Evolutionary conservation across 2,797 vertebrate genomes (phyloP).

Genomic region (Tadarida brasiliensis): DNA sequence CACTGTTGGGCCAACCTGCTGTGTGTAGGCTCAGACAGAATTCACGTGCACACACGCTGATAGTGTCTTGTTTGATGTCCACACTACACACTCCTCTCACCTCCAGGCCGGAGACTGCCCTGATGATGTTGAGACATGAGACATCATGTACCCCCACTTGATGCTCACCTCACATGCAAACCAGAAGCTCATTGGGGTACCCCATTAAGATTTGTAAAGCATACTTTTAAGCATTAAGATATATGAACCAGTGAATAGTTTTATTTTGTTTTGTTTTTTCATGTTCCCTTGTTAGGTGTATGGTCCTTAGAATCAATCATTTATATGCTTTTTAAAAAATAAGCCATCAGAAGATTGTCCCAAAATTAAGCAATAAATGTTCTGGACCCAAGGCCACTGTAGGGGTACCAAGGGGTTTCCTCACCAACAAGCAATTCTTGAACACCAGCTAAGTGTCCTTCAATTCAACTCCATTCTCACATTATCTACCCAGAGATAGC

Average conservation of each 20-base stretch:
- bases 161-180: not conserved
- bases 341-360: not conserved
- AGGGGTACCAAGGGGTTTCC: not conserved
- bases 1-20: not conserved
- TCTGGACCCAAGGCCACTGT: not conserved
- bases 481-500: too few relatives aligned
- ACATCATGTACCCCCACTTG: rapidly evolving
- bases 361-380: not conserved
- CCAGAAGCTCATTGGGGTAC: not conserved
- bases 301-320: not conserved
- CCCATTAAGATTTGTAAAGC: not conserved
- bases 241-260: not conserved
- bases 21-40: not conserved
- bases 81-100: rapidly evolving
- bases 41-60: not conserved
- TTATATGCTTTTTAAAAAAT: not conserved
- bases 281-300: not conserved
- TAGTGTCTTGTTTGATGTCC: not conserved
- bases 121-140: not conserved
- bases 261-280: not conserved
- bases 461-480: not conserved
- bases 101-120: not conserved
- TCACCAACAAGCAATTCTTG: not conserved
- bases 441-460: not conserved
- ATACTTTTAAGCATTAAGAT: not conserved